phyloP scores from a whole-genome alignment of 2,888 invertebrate species.

The Andrena haemorrhoa region DNA sequence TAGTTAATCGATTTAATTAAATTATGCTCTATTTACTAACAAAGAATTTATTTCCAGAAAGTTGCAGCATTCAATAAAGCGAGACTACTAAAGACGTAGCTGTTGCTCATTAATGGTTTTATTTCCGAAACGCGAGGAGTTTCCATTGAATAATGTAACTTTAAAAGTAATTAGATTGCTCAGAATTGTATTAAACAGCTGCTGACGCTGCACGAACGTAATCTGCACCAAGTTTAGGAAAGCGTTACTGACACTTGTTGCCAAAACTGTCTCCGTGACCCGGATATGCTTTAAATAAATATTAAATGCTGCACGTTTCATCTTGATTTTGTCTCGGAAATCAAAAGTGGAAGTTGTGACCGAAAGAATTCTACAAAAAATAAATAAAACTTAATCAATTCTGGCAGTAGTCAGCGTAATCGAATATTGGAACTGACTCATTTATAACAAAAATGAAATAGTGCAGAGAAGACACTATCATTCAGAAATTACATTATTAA shows the following conservation, averaged over 20 bases:
- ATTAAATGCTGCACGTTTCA: conserved; percentile 27
- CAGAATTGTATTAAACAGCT: conserved; percentile 8
- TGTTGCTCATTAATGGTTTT: neutral
- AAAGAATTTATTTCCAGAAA: too few species aligned
- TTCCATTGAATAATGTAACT: neutral
- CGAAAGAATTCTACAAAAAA: neutral
- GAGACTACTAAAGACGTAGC: too few species aligned
- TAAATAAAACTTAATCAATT: neutral
- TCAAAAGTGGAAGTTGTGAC: neutral
- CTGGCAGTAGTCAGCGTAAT: neutral
- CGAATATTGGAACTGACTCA: neutral
- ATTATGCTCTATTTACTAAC: too few species aligned
- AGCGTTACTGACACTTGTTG: conserved; percentile 47
- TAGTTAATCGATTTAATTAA: too few species aligned
- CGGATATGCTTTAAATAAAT: conserved; percentile 32
- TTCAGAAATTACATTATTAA: too few species aligned
- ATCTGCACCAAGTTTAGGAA: conserved; percentile 20
- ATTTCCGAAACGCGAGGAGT: neutral
- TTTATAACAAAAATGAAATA: too few species aligned
- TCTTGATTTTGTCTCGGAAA: neutral
- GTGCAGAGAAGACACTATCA: too few species aligned
- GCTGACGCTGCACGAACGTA: neutral
- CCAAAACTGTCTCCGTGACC: conserved; percentile 27
- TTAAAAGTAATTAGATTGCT: neutral
- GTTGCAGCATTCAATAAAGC: too few species aligned